Conservation (phyloP, 1,140 invertebrate species). For the Lepidurus apus region DNA sequence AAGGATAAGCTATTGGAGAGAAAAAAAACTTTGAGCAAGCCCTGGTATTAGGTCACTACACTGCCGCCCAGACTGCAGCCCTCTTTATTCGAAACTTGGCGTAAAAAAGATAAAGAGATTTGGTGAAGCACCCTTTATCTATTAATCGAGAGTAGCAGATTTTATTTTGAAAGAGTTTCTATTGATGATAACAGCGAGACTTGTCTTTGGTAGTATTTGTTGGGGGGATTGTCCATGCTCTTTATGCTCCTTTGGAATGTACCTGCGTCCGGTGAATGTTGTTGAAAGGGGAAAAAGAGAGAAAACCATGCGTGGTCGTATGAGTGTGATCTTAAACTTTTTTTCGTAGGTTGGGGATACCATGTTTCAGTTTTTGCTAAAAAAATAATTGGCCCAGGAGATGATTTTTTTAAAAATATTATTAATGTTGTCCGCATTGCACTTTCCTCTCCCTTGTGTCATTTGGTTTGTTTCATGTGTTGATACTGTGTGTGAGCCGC, state of each 20-base stretch:
- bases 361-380: background rate
- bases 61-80: slow-evolving; percentile 10
- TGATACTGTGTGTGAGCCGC: background rate
- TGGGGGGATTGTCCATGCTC: background rate
- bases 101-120: background rate
- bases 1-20: background rate
- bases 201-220: slow-evolving; percentile 1
- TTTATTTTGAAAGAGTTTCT: background rate
- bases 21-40: background rate
- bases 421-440: background rate
- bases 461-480: slow-evolving; percentile 4
- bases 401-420: background rate
- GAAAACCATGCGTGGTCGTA: background rate
- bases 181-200: background rate
- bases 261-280: slow-evolving; percentile 20
- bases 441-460: slow-evolving; percentile 8
- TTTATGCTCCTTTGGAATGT: slow-evolving; percentile 7
- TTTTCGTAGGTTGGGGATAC: slow-evolving; percentile 17
- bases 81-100: background rate
- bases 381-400: background rate
- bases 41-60: background rate
- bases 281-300: background rate
- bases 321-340: background rate
- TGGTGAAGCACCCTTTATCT: background rate
- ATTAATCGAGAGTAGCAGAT: background rate